Conservation (phyloP, 2,797 vertebrate genomes). For the Sebastes jordani region DNA sequence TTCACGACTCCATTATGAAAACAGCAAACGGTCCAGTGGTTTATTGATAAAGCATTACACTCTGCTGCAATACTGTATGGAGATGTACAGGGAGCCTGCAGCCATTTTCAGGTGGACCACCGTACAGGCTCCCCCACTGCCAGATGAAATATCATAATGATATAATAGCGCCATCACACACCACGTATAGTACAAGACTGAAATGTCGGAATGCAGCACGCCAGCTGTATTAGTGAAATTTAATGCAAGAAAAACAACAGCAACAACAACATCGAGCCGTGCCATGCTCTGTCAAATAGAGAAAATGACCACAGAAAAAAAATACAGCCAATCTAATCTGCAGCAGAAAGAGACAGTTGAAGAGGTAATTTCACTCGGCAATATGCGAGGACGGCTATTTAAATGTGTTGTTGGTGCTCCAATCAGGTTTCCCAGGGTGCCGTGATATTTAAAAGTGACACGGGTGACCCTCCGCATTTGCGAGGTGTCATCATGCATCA, state of each 20-base stretch:
- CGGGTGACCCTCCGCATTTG: conserved; percentile 82
- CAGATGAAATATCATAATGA: conserved; percentile 78
- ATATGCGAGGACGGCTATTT: conserved; percentile 71
- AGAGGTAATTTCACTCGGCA: conserved; percentile 69
- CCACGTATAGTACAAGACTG: conserved; percentile 54
- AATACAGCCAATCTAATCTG: conserved; percentile 59
- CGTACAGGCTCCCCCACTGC: conserved; percentile 47
- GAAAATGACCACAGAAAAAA: conserved; percentile 62
- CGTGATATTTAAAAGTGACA: conserved; percentile 86
- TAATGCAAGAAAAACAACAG: conserved; percentile 51
- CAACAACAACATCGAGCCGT: conserved; percentile 49
- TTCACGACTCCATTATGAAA: conserved; percentile 86
- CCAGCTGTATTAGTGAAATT: conserved; percentile 60
- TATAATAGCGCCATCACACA: conserved; percentile 72
- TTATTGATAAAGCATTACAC: conserved; percentile 87
- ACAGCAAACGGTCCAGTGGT: conserved; percentile 83
- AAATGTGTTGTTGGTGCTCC: conserved; percentile 78
- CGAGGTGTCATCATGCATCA: conserved; percentile 83
- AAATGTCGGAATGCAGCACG: conserved; percentile 55
- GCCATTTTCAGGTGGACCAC: conserved; percentile 76
- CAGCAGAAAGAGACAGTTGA: conserved; percentile 66
- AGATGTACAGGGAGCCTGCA: conserved; percentile 72
- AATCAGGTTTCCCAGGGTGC: conserved; percentile 77
- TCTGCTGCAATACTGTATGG: conserved; percentile 75
- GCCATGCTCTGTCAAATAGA: conserved; percentile 62